Evolutionary conservation across 2,113 vertebrate genomes (phyloP), one percentile per base, ranked within the genome.

Genomic region (Chlorocebus sabaeus): DNA sequence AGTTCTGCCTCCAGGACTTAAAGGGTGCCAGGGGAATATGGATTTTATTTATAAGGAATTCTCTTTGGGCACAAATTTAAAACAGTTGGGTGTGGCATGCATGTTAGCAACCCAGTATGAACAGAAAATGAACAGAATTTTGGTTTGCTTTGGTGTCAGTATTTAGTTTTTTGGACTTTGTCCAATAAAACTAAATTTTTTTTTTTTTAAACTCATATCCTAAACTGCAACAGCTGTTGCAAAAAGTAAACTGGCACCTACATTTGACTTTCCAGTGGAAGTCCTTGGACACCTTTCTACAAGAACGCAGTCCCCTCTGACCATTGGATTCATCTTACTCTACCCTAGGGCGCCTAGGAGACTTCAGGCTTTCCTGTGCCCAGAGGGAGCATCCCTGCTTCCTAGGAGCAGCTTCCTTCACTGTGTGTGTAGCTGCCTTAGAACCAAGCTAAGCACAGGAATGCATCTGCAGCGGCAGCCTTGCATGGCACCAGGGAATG

Each of bases 41-140:
- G 35, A 4, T 85, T 89, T 92, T 70, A 35, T 94, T 94, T 86
- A 23, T 59, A 61, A 92, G 43, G 72, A 82, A 85, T 94, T 90
- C 75, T 96, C 38, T 90, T 79, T 73, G 61, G 52, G 61, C 35
- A 48, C 52, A 86, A 90, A 52, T 25, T 40, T 87, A 45, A 83
- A 59, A 30, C 6, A 25, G 22, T 11, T 73, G 20, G 27, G 38
- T 94, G 35, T 6, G 22, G 67, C n/a, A 72, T 10, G 38, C 25
- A 30, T 83, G 87, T 90, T 30, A 76, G 55, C 79, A 89, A n/a
- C 40, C 68, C 61, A 27, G 22, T 85, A 45, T 81, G n/a, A 85
- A 76, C 27, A 92, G 61, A 96, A 76, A 72, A 48, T 1, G 5
- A 89, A 40, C 16, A 50, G 43, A 79, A 93, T 57, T 93, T n/a